These are phyloP conservation scores for Arctocebus calabarensis DNA, from an alignment of 2,797 vertebrate genomes.

Conservation along the genomic window DNA sequence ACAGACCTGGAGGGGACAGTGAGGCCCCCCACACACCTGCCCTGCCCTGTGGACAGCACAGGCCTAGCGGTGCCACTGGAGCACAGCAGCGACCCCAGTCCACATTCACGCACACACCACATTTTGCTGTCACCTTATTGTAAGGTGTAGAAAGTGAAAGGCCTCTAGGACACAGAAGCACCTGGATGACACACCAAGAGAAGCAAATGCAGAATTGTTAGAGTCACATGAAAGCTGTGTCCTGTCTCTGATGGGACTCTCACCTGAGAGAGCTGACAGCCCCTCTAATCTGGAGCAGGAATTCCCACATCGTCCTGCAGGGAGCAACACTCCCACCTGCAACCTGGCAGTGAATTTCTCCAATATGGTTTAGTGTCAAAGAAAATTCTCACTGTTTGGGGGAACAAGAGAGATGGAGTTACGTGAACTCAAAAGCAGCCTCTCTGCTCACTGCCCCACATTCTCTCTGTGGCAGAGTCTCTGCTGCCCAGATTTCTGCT, in stretches of 20 bases:
- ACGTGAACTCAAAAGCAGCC: not conserved
- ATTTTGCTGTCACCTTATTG: not conserved
- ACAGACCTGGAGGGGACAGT: fast-evolving
- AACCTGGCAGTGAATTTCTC: slow-evolving; percentile 48
- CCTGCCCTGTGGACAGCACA: fast-evolving
- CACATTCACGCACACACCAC: not conserved
- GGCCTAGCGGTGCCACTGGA: fast-evolving
- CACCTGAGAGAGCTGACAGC: not conserved
- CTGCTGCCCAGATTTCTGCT: fast-evolving
- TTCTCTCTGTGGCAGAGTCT: not conserved
- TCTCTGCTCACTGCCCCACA: fast-evolving
- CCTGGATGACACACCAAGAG: not conserved
- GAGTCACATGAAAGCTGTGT: not conserved
- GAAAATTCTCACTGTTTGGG: not conserved
- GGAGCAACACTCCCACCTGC: slow-evolving; percentile 11
- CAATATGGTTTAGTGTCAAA: slow-evolving; percentile 42
- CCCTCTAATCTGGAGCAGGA: slow-evolving; percentile 5
- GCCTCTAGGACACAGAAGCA: slow-evolving; percentile 53
- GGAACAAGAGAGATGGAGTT: not conserved
- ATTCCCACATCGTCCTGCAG: not conserved
- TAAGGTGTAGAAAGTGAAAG: slow-evolving; percentile 1
- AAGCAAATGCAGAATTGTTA: not conserved
- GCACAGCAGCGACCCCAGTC: not conserved
- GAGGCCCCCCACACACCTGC: not conserved
- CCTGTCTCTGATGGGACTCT: not conserved